These are phyloP conservation scores for Anolis carolinensis DNA, from an alignment of 2,113 vertebrate genomes.

Conservation along the genomic window DNA sequence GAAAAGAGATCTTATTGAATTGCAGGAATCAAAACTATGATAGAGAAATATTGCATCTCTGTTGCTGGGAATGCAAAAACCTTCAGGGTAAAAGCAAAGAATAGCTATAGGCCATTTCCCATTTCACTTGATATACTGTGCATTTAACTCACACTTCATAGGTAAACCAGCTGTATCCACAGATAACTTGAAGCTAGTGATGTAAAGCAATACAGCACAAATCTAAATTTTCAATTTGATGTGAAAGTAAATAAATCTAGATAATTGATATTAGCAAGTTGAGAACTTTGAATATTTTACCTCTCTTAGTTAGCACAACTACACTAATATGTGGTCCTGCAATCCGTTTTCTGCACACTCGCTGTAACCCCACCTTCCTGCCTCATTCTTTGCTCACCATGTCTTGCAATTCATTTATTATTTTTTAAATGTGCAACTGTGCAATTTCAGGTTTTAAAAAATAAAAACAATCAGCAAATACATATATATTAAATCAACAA, in stretches of 20 bases:
- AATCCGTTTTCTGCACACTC: too few relatives aligned
- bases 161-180: background rate
- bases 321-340: too few relatives aligned
- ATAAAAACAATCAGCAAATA: too few relatives aligned
- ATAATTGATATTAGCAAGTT: too few relatives aligned
- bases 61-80: background rate
- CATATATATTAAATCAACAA: too few relatives aligned
- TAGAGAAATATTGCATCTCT: background rate
- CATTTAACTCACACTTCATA: background rate
- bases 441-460: too few relatives aligned
- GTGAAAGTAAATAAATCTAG: background rate
- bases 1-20: background rate
- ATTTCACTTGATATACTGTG: background rate
- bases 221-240: background rate
- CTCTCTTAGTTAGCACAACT: too few relatives aligned
- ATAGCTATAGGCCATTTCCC: background rate
- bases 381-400: too few relatives aligned
- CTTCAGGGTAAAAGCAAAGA: background rate
- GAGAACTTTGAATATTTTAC: too few relatives aligned
- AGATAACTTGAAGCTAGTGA: background rate
- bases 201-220: background rate
- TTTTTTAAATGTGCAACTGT: too few relatives aligned
- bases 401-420: too few relatives aligned
- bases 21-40: background rate
- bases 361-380: too few relatives aligned